Base-by-base conservation (phyloP, 2,888 invertebrate species). In the Neuroscelio doddi region DNA sequence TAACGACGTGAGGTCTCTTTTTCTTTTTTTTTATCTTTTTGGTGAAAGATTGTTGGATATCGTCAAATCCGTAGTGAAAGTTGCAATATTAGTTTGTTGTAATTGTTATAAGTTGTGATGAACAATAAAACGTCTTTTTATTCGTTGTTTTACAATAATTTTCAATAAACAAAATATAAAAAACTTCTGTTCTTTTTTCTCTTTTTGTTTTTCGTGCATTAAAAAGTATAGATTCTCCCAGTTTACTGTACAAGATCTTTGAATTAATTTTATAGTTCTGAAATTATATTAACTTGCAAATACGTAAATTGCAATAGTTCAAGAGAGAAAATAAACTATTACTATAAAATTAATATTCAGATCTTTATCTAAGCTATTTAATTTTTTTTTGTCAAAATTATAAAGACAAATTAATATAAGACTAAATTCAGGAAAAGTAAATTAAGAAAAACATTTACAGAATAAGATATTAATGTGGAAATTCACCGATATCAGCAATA, bases 71-170 rank as follows among this genome's bases (percentile, higher is more conserved):
- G 45, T 24, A 51, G 45, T 51, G 51, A 46, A 58, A 39, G 30
- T 45, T 58, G 39, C 51, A 51, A 44, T 32, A 39, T 45, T 51
- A 38, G 39, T 58, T 47, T 29, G 15, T 30, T 51, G 58, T 58
- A 49, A 44, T 56, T 39, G 17, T 38, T 21, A 47, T 44, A 27
- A 49, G 36, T 41, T 55, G 39, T 56, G 41, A 56, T 24, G 34
- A 56, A 41, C 26, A 56, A 49, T 49, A 57, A 57, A 49, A 36
- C 21, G 12, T 55, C 36, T 10, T 39, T 46, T 47, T 10, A 45
- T 56, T 47, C 46, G 34, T 45, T 36, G 45, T 44, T 45, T 45
- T 1, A 39, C 39, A 41, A 17, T n/a, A 42, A 12, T 12, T 34
- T 7, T 12, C 14, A 34, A 21, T 15, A 30, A 21, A 39, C 34